Evolutionary conservation across 2,113 vertebrate species (phyloP), one percentile per base, ranked within the genome.

Genomic region (Tragelaphus strepsiceros): DNA sequence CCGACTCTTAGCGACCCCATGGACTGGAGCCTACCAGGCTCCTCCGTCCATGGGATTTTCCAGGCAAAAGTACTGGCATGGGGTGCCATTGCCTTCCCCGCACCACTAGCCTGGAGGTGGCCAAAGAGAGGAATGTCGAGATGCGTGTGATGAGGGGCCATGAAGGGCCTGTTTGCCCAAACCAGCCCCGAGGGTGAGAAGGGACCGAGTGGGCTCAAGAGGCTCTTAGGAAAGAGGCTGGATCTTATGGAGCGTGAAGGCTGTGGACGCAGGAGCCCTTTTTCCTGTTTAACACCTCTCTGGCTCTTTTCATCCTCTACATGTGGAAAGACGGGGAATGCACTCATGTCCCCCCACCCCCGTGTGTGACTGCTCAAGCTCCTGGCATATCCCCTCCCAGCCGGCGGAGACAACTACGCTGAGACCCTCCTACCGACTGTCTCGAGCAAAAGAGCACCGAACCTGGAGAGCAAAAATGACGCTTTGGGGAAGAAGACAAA

Each of bases 391-490:
- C 7, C 30, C 39, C 71, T 28, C 82, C 0, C 2, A 24, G 7
- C 80, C 28, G 3, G 1, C 3, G 7, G 74, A 43, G 39, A 49
- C n/a, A 4, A 3, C 26, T 1, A 8, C 0, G 0, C 28, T 7
- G 26, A 3, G 11, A 15, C 56, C 58, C 13, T 10, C 24, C 22
- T 49, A 5, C 4, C 2, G 3, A 21, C 67, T 14, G 0, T 80
- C 28, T 54, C 2, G 2, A 39, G 43, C 14, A n/a, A 19, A 61
- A 15, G 9, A 1, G 58, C 59, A 5, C 80, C 7, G 1, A 35
- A 16, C 17, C n/a, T 32, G 17, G 21, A 39, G 78, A 19, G 58
- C 35, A 67, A 30, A 61, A 62, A 3, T 4, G 21, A 51, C 19
- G 35, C 12, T 64, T 56, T 9, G 4, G n/a, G 17, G 51, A 58